Conservation (phyloP, 1,140 invertebrate species). For the Gryllus bimaculatus region DNA sequence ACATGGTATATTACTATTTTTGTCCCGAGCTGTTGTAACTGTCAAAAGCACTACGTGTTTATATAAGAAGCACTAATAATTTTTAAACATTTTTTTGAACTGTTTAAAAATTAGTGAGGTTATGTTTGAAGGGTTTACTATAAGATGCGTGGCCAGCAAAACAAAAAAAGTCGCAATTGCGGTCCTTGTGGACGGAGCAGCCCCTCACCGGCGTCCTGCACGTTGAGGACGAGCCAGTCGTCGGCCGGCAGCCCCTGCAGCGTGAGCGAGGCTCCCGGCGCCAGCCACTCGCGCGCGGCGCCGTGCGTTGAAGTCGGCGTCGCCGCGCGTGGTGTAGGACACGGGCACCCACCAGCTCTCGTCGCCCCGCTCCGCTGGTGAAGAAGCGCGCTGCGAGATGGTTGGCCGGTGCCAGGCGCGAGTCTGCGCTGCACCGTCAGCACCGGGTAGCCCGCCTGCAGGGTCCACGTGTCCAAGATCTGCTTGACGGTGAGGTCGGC, state of each 20-base stretch:
- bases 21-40: too few species aligned
- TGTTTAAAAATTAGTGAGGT: too few species aligned
- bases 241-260: conserved; percentile 28
- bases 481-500: conserved; percentile 9
- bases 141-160: too few species aligned
- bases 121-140: too few species aligned
- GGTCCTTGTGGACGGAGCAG: too few species aligned
- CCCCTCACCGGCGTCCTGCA: conserved; percentile 49
- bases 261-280: background rate
- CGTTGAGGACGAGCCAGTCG: conserved; percentile 59
- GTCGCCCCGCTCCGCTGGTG: conserved; percentile 27
- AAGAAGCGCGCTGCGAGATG: conserved; percentile 41
- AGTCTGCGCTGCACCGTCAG: conserved; percentile 35
- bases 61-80: too few species aligned
- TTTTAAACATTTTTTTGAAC: too few species aligned
- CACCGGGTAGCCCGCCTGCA: conserved; percentile 45
- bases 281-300: conserved; percentile 29
- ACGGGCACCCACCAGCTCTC: conserved; percentile 47
- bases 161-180: too few species aligned
- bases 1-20: too few species aligned
- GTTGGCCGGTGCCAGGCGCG: conserved; percentile 32
- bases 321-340: conserved; percentile 38
- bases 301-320: conserved; percentile 32
- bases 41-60: too few species aligned
- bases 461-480: conserved; percentile 39